A percentile compares a stretch with the other conserved stretches of the same genome.
Evolutionary conservation across 92 coral and sea anemone genomes (phyloP).

Genomic region (Siderastrea radians): DNA sequence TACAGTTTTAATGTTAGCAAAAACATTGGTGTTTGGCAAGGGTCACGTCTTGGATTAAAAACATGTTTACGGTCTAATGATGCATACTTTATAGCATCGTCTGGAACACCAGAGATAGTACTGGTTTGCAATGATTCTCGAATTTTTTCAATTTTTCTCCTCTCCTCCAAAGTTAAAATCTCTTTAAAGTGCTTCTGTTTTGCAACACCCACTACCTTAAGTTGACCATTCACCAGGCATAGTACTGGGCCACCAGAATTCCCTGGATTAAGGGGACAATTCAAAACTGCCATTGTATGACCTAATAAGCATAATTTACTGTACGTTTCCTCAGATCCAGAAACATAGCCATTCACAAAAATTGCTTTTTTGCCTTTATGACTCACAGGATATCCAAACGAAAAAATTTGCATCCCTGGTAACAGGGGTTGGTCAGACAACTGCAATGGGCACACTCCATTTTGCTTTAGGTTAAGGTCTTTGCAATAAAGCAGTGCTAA

Average conservation of each 20-base stretch:
- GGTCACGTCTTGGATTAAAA: too few relatives aligned
- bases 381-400: slow-evolving; percentile 23
- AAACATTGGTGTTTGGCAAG: background rate
- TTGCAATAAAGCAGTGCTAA: slow-evolving; percentile 6
- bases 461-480: background rate
- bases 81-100: background rate
- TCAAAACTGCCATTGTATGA: background rate
- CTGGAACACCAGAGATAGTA: background rate
- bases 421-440: background rate
- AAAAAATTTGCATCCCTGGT: slow-evolving; percentile 12
- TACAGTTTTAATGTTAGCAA: slow-evolving; percentile 16
- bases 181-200: slow-evolving; percentile 25
- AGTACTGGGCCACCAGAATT: slow-evolving; percentile 31
- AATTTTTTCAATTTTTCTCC: background rate
- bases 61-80: background rate
- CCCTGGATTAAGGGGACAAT: slow-evolving; percentile 11
- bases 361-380: background rate
- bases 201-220: slow-evolving; percentile 22
- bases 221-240: background rate
- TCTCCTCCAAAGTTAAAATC: slow-evolving; percentile 3
- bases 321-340: background rate
- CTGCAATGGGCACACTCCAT: background rate
- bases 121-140: background rate
- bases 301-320: background rate
- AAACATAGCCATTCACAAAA: slow-evolving; percentile 22